phyloP scores from a whole-genome alignment of 2,797 vertebrate genomes.

The Ceyx erithaca region DNA sequence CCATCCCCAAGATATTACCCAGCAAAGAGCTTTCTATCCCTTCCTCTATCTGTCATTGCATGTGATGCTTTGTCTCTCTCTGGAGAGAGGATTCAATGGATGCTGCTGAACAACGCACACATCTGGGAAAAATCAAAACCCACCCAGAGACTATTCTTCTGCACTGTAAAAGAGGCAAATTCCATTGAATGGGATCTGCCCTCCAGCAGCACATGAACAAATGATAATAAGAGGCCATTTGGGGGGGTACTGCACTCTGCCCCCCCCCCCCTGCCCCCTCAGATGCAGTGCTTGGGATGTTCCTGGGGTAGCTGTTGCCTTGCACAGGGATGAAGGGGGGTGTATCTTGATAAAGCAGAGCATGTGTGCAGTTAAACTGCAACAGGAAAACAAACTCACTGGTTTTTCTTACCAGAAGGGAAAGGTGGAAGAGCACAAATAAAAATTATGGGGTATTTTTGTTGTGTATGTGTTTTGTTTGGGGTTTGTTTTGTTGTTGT shows the following conservation, averaged over 20 bases:
- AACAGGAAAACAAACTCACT: background rate
- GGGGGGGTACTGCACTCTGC: background rate
- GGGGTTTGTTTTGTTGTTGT: background rate
- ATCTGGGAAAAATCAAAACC: background rate
- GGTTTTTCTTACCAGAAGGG: background rate
- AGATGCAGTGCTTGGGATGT: background rate
- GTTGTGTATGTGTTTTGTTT: too few species aligned
- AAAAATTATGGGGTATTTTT: background rate
- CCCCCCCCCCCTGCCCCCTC: background rate
- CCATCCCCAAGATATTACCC: too few species aligned
- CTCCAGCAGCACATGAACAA: background rate
- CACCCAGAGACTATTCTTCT: background rate
- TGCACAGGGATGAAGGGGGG: background rate
- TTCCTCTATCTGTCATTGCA: fast-evolving
- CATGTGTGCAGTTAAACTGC: background rate
- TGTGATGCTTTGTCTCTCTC: background rate
- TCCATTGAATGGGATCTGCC: background rate
- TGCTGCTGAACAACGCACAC: background rate
- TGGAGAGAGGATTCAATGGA: background rate
- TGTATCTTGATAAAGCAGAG: background rate
- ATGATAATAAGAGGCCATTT: background rate
- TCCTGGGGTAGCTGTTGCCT: background rate
- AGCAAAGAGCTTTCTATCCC: background rate
- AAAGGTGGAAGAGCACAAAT: background rate
- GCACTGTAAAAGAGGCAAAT: background rate